Evolutionary conservation across 1,140 invertebrate species (phyloP).

Genomic region (Dolichoris vasculosae): DNA sequence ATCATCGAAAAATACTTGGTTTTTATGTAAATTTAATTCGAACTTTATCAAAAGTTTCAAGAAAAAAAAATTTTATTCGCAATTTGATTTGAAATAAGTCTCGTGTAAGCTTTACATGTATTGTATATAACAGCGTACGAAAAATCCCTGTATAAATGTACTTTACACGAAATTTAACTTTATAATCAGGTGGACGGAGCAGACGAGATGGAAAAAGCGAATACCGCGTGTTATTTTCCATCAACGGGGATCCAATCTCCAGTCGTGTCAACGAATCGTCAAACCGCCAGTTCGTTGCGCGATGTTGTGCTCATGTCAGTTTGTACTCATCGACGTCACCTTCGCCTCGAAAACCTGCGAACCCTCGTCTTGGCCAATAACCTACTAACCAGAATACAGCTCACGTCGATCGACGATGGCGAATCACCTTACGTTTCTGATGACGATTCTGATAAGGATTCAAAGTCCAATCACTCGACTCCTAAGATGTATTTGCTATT

Average conservation of each 20-base stretch:
- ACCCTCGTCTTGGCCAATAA: slow-evolving; percentile 92
- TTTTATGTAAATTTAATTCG: too few species aligned
- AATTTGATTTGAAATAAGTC: too few species aligned
- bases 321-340: slow-evolving; percentile 88
- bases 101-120: too few species aligned
- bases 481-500: slow-evolving; percentile 82
- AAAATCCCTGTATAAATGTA: neutral
- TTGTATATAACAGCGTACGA: too few species aligned
- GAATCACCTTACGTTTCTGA: slow-evolving; percentile 63
- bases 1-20: too few species aligned
- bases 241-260: slow-evolving; percentile 69
- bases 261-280: slow-evolving; percentile 76
- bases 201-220: slow-evolving; percentile 78
- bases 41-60: too few species aligned
- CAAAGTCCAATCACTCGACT: slow-evolving; percentile 59
- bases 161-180: neutral
- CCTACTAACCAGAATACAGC: slow-evolving; percentile 83
- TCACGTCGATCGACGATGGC: slow-evolving; percentile 85
- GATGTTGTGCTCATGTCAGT: slow-evolving; percentile 85
- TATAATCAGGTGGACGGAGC: slow-evolving; percentile 73
- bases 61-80: too few species aligned
- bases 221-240: slow-evolving; percentile 74
- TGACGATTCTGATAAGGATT: slow-evolving; percentile 65
- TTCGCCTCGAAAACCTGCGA: slow-evolving; percentile 85
- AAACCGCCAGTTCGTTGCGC: slow-evolving; percentile 78